phyloP scores from a whole-genome alignment of 2,888 invertebrate genomes.

The Mythimna lalbum region DNA sequence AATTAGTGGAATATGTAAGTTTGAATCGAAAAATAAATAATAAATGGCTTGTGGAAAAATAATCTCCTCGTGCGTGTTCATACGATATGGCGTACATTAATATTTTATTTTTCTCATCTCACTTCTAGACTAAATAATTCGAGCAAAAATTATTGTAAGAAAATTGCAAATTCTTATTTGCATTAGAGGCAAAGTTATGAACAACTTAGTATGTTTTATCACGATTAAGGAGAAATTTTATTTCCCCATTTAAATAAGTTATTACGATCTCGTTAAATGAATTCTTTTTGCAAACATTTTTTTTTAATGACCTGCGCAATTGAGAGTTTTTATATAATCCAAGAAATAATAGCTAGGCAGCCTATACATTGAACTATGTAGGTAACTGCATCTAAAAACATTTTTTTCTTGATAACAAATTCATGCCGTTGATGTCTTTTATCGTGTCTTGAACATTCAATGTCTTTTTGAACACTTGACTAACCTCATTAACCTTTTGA shows the following conservation, averaged over 20 bases:
- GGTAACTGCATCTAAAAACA: conserved; percentile 3
- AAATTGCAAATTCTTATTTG: conserved; percentile 40
- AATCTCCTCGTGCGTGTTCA: conserved; percentile 50
- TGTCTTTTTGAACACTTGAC: conserved; percentile 15
- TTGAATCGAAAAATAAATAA: conserved; percentile 63
- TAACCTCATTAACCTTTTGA: conserved; percentile 30
- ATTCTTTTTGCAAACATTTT: conserved; percentile 12
- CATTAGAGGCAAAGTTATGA: conserved; percentile 36
- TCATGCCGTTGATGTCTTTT: conserved; percentile 15
- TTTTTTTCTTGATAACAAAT: conserved; percentile 17
- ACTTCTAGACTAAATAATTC: conserved; percentile 45
- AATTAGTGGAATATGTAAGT: conserved; percentile 69
- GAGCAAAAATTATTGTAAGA: conserved; percentile 43
- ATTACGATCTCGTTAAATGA: conserved; percentile 39
- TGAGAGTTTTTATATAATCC: conserved; percentile 39
- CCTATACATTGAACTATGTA: conserved; percentile 7
- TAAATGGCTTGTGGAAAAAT: conserved; percentile 49
- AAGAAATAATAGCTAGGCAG: conserved; percentile 29
- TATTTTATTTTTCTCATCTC: conserved; percentile 61
- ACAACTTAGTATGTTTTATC: conserved; percentile 42
- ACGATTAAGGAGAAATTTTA: conserved; percentile 54
- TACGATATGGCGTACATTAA: conserved; percentile 35
- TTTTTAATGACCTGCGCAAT: conserved; percentile 16
- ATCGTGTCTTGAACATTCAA: conserved; percentile 22
- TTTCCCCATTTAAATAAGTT: conserved; percentile 43